These are phyloP conservation scores for Cinclus cinclus DNA, from an alignment of 2,113 vertebrate species.

Conservation along the genomic window DNA sequence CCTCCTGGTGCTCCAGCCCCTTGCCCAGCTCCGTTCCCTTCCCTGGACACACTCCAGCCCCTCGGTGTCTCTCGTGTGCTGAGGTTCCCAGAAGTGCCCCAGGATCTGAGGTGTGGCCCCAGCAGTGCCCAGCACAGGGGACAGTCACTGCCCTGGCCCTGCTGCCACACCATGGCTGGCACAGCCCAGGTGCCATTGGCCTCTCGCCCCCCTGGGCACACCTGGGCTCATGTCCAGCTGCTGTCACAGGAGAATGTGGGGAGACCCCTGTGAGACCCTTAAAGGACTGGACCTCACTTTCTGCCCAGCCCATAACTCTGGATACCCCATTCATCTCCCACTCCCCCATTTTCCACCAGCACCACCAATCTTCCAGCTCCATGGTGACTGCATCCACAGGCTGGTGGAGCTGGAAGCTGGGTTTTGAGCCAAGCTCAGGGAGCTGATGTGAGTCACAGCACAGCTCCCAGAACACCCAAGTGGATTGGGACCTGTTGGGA, in stretches of 20 bases:
- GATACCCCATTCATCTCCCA: fast-evolving
- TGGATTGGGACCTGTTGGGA: not conserved
- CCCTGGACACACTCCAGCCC: not conserved
- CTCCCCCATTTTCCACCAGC: not conserved
- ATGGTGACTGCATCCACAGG: not conserved
- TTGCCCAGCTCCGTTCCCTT: not conserved
- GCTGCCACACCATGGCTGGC: not conserved
- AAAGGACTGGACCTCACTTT: not conserved
- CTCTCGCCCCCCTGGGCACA: not conserved
- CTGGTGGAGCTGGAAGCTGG: not conserved
- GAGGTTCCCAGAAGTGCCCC: fast-evolving
- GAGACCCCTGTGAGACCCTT: not conserved
- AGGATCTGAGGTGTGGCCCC: not conserved
- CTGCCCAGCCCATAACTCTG: not conserved
- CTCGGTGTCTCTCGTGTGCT: fast-evolving
- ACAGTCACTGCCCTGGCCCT: not conserved
- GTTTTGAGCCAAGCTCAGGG: not conserved
- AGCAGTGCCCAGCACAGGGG: not conserved
- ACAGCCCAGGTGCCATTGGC: not conserved
- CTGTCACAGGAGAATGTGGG: not conserved
- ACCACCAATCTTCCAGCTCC: not conserved
- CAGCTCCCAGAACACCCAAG: not conserved
- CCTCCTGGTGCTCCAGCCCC: not conserved
- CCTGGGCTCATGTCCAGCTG: not conserved
- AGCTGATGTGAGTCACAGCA: not conserved